A percentile compares a stretch with the other conserved stretches of the same genome.
Evolutionary conservation across 2,888 invertebrate species (phyloP).

Genomic region (Subacronicta megacephala): DNA sequence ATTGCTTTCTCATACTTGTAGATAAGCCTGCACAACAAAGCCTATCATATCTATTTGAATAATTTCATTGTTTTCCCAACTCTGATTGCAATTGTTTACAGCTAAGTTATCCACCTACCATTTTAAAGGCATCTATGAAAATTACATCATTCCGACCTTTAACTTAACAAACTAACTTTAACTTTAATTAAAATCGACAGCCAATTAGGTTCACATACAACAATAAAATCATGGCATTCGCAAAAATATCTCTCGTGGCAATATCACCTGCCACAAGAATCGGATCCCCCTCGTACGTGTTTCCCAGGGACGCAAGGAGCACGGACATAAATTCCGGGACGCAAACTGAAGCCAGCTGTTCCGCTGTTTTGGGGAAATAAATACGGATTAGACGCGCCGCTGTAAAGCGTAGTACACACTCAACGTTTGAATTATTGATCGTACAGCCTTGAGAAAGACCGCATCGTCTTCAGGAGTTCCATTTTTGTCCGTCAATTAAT

Average conservation of each 20-base stretch:
- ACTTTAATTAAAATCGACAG: too few species aligned
- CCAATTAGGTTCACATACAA: too few species aligned
- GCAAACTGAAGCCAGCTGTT: constrained; percentile 86
- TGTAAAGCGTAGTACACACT: constrained; percentile 71
- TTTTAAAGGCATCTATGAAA: too few species aligned
- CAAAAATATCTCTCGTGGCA: constrained; percentile 27
- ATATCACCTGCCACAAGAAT: constrained; percentile 57
- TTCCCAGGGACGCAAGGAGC: constrained; percentile 70
- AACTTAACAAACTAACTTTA: too few species aligned
- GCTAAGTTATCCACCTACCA: too few species aligned
- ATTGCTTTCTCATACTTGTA: too few species aligned
- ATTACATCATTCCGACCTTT: too few species aligned
- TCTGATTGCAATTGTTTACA: too few species aligned
- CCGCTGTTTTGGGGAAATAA: constrained; percentile 85
- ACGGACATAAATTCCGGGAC: constrained; percentile 82
- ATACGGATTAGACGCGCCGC: constrained; percentile 82
- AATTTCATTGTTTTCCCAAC: too few species aligned
- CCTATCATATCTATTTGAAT: too few species aligned
- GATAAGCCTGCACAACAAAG: too few species aligned
- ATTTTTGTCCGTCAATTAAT: constrained; percentile 35
- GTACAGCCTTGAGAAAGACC: constrained; percentile 46
- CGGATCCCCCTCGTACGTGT: constrained; percentile 64
- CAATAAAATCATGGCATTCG: constrained; percentile 1
- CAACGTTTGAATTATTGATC: constrained; percentile 79
- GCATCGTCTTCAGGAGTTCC: constrained; percentile 34